A percentile compares a stretch with the other conserved stretches of the same genome.
Conservation (phyloP, 2,888 invertebrate genomes). For the Drosophila trichaetosa region DNA sequence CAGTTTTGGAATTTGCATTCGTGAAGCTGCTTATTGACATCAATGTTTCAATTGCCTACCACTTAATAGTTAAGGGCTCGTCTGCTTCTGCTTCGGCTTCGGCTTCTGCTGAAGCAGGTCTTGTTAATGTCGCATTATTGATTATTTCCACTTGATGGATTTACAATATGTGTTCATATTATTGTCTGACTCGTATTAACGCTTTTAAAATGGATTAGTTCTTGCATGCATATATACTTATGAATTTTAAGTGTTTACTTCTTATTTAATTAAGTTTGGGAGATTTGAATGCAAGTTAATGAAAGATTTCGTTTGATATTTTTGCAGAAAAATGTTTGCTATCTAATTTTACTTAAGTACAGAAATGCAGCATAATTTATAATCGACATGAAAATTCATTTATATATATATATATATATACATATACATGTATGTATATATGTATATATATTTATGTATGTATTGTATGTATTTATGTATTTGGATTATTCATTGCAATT, state of each 20-base stretch:
- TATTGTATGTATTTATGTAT: conserved; percentile 28
- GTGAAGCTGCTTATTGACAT: conserved; percentile 67
- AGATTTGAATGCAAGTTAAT: conserved; percentile 59
- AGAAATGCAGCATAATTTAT: conserved; percentile 58
- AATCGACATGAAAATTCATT: conserved; percentile 72
- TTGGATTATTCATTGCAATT: conserved; percentile 52
- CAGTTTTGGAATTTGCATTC: conserved; percentile 51
- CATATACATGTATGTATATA: conserved; percentile 11
- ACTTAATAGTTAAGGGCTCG: conserved; percentile 44
- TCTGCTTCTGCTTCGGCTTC: conserved; percentile 4
- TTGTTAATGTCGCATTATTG: conserved; percentile 27
- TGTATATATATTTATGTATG: conserved; percentile 11
- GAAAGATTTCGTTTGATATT: conserved; percentile 35
- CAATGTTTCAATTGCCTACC: conserved; percentile 64
- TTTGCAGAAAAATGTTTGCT: conserved; percentile 73
- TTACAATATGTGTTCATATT: conserved; percentile 32
- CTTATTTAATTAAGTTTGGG: conserved; percentile 32
- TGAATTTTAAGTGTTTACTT: conserved; percentile 26
- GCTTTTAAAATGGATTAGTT: conserved; percentile 67
- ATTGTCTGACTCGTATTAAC: conserved; percentile 52
- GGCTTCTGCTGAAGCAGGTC: conserved; percentile 24
- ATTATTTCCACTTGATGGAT: conserved; percentile 32
- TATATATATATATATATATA: conserved; percentile 12
- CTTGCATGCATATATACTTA: conserved; percentile 57
- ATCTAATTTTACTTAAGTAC: conserved; percentile 68